These are phyloP conservation scores for Uria aalge DNA, from an alignment of 2,113 vertebrate genomes.

Conservation along the genomic window DNA sequence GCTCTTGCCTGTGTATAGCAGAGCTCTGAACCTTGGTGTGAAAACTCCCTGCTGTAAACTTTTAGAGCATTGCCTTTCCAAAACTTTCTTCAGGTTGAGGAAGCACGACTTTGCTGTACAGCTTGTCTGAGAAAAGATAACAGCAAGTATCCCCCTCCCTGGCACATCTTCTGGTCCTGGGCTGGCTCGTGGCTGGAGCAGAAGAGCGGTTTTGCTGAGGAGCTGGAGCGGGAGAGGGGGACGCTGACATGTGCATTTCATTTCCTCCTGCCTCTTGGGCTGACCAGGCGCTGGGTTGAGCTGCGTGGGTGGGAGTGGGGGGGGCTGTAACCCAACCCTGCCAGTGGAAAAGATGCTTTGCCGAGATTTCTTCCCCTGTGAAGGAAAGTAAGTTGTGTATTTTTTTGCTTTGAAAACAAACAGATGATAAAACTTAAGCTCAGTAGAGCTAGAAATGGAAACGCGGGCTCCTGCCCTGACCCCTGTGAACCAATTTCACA, in stretches of 20 bases:
- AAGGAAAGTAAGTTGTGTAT: not conserved
- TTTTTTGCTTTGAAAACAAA: constrained; percentile 24
- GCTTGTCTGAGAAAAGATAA: not conserved
- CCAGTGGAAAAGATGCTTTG: not conserved
- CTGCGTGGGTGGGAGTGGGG: not conserved
- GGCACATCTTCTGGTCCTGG: not conserved
- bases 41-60: not conserved
- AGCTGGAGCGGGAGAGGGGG: not conserved
- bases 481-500: not conserved
- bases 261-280: not conserved
- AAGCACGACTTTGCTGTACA: not conserved
- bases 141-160: not conserved
- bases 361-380: not conserved
- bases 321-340: not conserved
- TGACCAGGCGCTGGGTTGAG: not conserved
- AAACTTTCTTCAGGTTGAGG: not conserved
- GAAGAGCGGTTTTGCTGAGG: not conserved
- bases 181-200: not conserved
- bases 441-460: not conserved
- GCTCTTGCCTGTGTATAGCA: not conserved
- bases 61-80: not conserved
- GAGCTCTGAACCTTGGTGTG: not conserved
- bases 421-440: not conserved
- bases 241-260: not conserved
- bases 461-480: not conserved